Percentiles rank a stretch among this genome's conserved stretches.
phyloP scores from a whole-genome alignment of 2,113 vertebrate genomes.

The Notothenia rossii region DNA sequence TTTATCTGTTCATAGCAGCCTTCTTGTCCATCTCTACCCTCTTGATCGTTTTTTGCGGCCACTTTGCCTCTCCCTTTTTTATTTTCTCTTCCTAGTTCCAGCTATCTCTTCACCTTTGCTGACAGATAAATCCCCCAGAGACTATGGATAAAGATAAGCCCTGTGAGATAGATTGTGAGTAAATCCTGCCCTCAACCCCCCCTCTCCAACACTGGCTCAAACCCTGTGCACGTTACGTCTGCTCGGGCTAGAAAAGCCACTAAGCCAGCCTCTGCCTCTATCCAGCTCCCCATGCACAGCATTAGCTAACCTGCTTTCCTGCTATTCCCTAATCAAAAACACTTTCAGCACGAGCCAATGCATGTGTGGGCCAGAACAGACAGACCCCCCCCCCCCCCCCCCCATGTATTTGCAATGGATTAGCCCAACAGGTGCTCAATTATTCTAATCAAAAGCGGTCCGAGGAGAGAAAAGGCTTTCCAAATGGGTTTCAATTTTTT shows the following conservation, averaged over 20 bases:
- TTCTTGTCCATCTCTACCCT: slow-evolving; percentile 40
- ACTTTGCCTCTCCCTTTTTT: slow-evolving; percentile 11
- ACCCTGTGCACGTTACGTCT: slow-evolving; percentile 52
- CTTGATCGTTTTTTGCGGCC: slow-evolving; percentile 12
- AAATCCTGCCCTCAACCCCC: slow-evolving; percentile 49
- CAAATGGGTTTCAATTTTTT: slow-evolving; percentile 19
- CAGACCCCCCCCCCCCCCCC: slow-evolving; percentile 14
- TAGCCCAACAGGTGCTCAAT: slow-evolving; percentile 69
- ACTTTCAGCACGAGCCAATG: slow-evolving; percentile 59
- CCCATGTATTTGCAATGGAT: slow-evolving; percentile 33
- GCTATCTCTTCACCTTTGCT: slow-evolving; percentile 40
- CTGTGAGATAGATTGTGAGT: slow-evolving; percentile 56
- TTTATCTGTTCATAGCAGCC: slow-evolving; percentile 18
- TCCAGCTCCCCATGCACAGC: slow-evolving; percentile 46
- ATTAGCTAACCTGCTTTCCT: slow-evolving; percentile 63
- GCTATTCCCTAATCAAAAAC: slow-evolving; percentile 64
- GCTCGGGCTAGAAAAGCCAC: slow-evolving; percentile 67
- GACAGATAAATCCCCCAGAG: slow-evolving; percentile 51
- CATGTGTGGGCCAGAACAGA: slow-evolving; percentile 29
- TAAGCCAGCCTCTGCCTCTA: slow-evolving; percentile 64
- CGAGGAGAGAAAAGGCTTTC: neutral
- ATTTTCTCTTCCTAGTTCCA: slow-evolving; percentile 27
- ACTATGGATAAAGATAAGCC: slow-evolving; percentile 71
- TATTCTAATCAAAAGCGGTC: slow-evolving; percentile 42
- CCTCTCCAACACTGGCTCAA: slow-evolving; percentile 51